Base-by-base conservation (phyloP, 2,888 invertebrate genomes). In the Hesperia comma region DNA sequence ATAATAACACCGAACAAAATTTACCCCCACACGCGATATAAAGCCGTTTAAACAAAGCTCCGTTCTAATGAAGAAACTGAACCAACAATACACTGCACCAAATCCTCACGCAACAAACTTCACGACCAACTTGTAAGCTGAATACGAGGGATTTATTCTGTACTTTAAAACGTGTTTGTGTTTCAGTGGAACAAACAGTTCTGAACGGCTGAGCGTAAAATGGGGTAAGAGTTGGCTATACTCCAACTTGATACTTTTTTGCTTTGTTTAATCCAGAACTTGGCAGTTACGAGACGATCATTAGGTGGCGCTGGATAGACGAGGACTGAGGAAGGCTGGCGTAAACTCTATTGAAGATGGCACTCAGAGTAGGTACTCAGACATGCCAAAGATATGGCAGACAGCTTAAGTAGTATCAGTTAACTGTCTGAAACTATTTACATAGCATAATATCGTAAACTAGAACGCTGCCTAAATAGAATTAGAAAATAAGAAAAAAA, bases 11-110 rank as follows among this genome's bases (percentile, higher is more conserved):
- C 14, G 4, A 57, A 40, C 14, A n/a, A 26, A 32, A n/a, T n/a
- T n/a, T n/a, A n/a, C n/a, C n/a, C n/a, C n/a, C n/a, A n/a, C n/a
- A n/a, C n/a, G n/a, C n/a, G n/a, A n/a, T n/a, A n/a, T 43, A 26
- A 43, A 32, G n/a, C 6, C n/a, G 43, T n/a, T 43, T 15, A 21
- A n/a, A 46, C 32, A 37, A 33, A 37, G 5, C 49, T 17, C 37
- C 61, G n/a, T 17, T 19, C 37, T 37, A 61, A 61, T 61, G 49
- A 61, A 61, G 61, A 37, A 51, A 37, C 43, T 33, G 8, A 32
- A 32, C 12, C 58, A 43, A 26, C 26, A 43, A 14, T 60, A 60
- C 46, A 19, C 17, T 12, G n/a, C 8, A 49, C 10, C 8, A 19
- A 49, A 21, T 49, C 49, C 17, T 19, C 19, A 49, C 49, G 19